These are phyloP conservation scores for Grammomys dolichurus DNA, from an alignment of 2,113 vertebrate genomes.

Conservation along the genomic window DNA sequence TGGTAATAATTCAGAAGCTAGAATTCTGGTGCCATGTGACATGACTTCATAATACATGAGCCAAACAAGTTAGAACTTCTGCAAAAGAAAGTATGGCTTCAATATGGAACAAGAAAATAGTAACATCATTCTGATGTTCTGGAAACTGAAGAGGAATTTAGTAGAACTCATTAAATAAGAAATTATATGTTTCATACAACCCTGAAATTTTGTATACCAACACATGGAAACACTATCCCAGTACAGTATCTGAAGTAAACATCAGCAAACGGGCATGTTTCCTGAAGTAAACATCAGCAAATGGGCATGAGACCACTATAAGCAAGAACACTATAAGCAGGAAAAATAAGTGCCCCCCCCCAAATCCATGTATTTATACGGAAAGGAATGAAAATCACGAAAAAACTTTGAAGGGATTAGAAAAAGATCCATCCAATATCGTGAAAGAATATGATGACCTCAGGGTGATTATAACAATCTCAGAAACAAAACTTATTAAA, in stretches of 20 bases:
- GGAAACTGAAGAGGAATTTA: background rate
- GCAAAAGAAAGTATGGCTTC: background rate
- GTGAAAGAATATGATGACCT: background rate
- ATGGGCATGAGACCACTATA: background rate
- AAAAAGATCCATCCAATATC: background rate
- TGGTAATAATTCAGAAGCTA: background rate
- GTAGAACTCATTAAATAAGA: background rate
- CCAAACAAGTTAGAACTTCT: background rate
- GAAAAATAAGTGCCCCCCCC: background rate
- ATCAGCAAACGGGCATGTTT: accelerated
- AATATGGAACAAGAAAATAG: too few relatives aligned
- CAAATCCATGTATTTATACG: background rate
- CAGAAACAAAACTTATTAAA: background rate
- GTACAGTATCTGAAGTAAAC: too few relatives aligned
- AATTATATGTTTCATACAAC: accelerated
- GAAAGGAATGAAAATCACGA: background rate
- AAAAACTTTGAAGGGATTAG: background rate
- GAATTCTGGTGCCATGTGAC: background rate
- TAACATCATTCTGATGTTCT: background rate
- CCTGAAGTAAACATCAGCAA: background rate
- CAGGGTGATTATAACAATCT: background rate
- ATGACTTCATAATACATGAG: background rate
- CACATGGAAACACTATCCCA: accelerated
- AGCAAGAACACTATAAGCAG: background rate
- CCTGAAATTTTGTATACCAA: background rate